Base-by-base conservation (phyloP, 2,113 vertebrate species). In the Hippocampus mohnikei region DNA sequence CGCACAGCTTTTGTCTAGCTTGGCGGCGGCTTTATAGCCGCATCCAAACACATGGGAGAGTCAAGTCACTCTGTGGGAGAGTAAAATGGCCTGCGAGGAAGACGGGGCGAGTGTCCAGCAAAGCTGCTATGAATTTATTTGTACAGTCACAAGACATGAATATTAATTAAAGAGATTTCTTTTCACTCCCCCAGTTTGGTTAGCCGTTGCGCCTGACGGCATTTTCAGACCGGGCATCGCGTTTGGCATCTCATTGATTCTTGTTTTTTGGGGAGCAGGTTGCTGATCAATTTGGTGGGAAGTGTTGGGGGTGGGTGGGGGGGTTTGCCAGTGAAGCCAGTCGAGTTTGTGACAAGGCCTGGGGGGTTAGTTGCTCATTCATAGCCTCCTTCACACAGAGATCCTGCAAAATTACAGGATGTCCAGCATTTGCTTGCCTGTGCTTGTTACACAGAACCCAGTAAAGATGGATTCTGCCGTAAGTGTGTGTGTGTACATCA, bases 41-140 rank as follows among this genome's bases (percentile, higher is more conserved):
- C 76, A 9, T 83, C 80, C 86, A 88, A 84, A 82, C 81, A 84
- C 77, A 88, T 84, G 77, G 78, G 79, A 86, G 81, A 77, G 80
- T 83, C 73, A 78, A 81, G 82, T 73, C 72, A 46, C 77, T 85
- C 87, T 73, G 84, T 84, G 84, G 84, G 82, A 85, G 85, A 87
- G 85, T 77, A 78, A 82, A 77, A 83, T 64, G 67, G 79, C 18
- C 72, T 55, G 80, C 37, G 71, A 73, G 70, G 70, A 83, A 64
- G 64, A 41, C 75, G 69, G 71, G 88, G 86, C 88, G 87, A 59
- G 21, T 66, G 33, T 88, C 86, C 88, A 90, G 81, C 63, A 85
- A 90, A 90, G 81, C 87, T 88, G 87, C 87, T 73, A 64, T 41
- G 41, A 79, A 75, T 81, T 66, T 66, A 75, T 61, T 66, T 65